phyloP scores from a whole-genome alignment of 2,113 vertebrate genomes.

The Hippocampus abdominalis region DNA sequence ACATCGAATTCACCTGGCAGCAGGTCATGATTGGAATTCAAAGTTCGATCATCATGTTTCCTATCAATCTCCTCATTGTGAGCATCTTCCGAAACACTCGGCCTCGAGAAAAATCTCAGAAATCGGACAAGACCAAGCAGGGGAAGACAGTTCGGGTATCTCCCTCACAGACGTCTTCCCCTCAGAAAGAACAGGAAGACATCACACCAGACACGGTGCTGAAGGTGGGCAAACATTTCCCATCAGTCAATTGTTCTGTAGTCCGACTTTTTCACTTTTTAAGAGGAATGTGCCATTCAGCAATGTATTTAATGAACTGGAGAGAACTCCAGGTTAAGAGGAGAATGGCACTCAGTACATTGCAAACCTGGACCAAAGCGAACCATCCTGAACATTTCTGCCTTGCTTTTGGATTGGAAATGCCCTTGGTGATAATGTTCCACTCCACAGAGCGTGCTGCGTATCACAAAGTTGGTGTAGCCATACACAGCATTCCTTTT shows the following conservation, averaged over 20 bases:
- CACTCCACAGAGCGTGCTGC: too few relatives aligned
- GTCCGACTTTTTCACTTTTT: neutral
- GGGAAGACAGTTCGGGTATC: conserved; percentile 69
- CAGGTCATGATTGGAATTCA: conserved; percentile 92
- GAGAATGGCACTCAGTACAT: neutral
- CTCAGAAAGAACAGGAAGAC: conserved; percentile 57
- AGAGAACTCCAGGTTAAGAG: neutral
- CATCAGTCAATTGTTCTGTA: neutral
- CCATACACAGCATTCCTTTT: too few relatives aligned
- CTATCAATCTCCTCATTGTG: conserved; percentile 93
- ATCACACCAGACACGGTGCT: conserved; percentile 83
- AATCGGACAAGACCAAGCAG: conserved; percentile 48
- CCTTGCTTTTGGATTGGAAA: too few relatives aligned
- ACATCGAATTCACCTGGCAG: conserved; percentile 93
- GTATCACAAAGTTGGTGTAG: too few relatives aligned
- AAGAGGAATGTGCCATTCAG: neutral
- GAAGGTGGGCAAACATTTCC: conserved; percentile 69
- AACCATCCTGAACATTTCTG: too few relatives aligned
- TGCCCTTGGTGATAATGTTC: too few relatives aligned
- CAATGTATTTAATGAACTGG: neutral
- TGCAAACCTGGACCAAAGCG: too few relatives aligned
- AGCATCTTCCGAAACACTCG: conserved; percentile 87
- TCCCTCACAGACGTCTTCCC: conserved; percentile 51
- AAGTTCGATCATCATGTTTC: conserved; percentile 94
- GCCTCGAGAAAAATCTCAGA: conserved; percentile 51